Percentiles rank a stretch among this genome's conserved stretches.
Evolutionary conservation across 2,888 invertebrate genomes (phyloP).

Genomic region (Melieria picta): DNA sequence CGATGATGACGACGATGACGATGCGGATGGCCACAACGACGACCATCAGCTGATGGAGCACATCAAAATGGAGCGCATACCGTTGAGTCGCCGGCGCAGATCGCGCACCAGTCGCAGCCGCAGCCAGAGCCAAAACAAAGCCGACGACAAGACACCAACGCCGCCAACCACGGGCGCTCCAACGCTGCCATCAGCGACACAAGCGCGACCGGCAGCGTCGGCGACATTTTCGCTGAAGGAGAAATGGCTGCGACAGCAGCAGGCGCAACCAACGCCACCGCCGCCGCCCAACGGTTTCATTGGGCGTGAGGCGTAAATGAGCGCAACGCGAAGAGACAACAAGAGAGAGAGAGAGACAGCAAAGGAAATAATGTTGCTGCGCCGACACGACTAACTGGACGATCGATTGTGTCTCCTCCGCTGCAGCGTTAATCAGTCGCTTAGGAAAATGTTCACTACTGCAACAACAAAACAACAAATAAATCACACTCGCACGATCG

Average conservation of each 20-base stretch:
- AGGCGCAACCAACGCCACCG: slow-evolving; percentile 44
- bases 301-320: slow-evolving; percentile 58
- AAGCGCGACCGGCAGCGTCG: slow-evolving; percentile 25
- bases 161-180: slow-evolving; percentile 34
- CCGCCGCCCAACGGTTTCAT: slow-evolving; percentile 65
- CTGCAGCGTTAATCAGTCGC: no score
- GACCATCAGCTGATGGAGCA: slow-evolving; percentile 48
- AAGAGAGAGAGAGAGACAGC: slow-evolving; percentile 26
- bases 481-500: slow-evolving; percentile 8
- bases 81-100: slow-evolving; percentile 47
- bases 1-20: slow-evolving; percentile 45
- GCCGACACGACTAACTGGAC: no score
- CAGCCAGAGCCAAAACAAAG: slow-evolving; percentile 39
- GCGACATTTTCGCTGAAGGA: slow-evolving; percentile 54
- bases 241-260: slow-evolving; percentile 58
- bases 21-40: slow-evolving; percentile 43
- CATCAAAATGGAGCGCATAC: slow-evolving; percentile 58
- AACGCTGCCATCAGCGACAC: slow-evolving; percentile 38
- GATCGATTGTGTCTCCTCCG: not conserved
- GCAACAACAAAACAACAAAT: not conserved
- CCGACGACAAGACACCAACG: slow-evolving; percentile 12
- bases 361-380: not conserved
- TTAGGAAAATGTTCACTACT: no score
- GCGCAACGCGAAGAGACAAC: not conserved
- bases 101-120: slow-evolving; percentile 40